Evolutionary conservation across 2,113 vertebrate genomes (phyloP), one percentile per base, ranked within the genome.

Genomic region (Amia ocellicauda): DNA sequence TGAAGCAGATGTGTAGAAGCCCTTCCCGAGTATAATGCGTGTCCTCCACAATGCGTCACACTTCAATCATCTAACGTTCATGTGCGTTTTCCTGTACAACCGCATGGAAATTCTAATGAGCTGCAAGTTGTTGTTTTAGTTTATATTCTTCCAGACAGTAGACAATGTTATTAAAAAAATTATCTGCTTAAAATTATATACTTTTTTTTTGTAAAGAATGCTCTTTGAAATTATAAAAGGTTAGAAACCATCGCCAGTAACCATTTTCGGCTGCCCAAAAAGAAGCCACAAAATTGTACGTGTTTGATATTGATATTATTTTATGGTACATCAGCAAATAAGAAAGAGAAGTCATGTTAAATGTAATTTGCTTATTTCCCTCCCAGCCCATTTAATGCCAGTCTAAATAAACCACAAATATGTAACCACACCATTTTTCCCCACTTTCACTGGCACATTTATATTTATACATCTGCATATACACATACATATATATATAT

Each of bases 1-100:
- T 31, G 57, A 22, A 22, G 56, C 42, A 60, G 47, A 66, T 66
- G 59, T 66, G 57, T 41, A 57, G 59, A 66, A 60, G 47, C 47
- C 40, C 14, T 43, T 20, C 47, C 43, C 31, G 24, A 54, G 50
- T 51, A 52, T 66, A 66, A 59, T 45, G 49, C 55, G 58, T 50
- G 58, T 59, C 43, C 56, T 50, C 47, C 36, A 66, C 58, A 53
- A 66, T 49, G 43, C 24, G 24, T 66, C 59, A 66, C 28, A 45
- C 24, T 51, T 49, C 43, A 65, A 45, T 65, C 63, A 65, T 60
- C 28, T 51, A 41, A 42, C 50, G 56, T 60, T 59, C 49, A 60
- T 66, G 29, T 28, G 31, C 31, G 11, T 11, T 7, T 36, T 7
- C 5, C 31, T 36, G 11, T 36, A 36, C 31, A 36, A 2, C 5